Conservation (phyloP, 2,797 vertebrate species). For the Pangasius larnaudii region DNA sequence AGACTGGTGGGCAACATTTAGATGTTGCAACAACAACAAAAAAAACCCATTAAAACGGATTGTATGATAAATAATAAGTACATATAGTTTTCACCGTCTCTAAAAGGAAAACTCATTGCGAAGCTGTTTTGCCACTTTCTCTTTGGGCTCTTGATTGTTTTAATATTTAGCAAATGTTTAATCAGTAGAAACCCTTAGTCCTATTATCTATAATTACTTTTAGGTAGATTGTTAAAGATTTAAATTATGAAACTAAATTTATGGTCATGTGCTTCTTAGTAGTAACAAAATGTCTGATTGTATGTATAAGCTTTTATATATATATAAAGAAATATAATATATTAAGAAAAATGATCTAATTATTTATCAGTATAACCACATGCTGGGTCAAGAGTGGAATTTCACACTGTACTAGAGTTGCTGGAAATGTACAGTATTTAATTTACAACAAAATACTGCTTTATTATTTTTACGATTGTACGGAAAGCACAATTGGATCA, state of each 20-base stretch:
- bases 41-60: too few species aligned
- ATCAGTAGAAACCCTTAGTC: neutral
- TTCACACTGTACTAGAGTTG: neutral
- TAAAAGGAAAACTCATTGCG: neutral
- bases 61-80: neutral
- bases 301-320: neutral
- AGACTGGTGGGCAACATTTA: neutral
- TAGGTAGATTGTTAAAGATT: neutral
- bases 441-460: neutral
- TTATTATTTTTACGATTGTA: neutral
- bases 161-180: neutral
- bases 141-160: neutral
- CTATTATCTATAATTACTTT: neutral
- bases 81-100: neutral
- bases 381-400: neutral
- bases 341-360: neutral
- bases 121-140: neutral
- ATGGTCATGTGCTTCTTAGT: neutral
- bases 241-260: neutral
- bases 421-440: neutral
- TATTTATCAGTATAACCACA: neutral
- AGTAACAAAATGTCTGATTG: neutral
- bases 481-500: too few species aligned
- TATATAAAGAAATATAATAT: too few species aligned
- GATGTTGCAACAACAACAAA: neutral